Evolutionary conservation across 2,113 vertebrate species (phyloP).

Genomic region (Brachyhypopomus gauderio): DNA sequence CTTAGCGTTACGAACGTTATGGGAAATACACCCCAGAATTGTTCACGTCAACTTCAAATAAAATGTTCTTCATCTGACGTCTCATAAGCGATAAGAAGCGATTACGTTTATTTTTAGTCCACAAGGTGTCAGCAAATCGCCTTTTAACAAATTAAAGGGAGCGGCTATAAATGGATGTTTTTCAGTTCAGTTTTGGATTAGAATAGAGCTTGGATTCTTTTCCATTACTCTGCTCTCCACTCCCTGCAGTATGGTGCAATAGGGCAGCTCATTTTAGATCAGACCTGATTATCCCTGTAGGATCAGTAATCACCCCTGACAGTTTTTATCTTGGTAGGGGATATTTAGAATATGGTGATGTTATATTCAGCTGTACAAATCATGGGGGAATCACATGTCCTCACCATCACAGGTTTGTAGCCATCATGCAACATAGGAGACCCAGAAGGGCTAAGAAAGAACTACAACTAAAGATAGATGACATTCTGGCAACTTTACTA

Average conservation of each 20-base stretch:
- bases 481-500: too few species aligned
- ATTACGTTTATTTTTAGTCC: not conserved
- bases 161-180: not conserved
- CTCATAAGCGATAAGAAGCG: not conserved
- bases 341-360: not conserved
- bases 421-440: not conserved
- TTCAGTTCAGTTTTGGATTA: not conserved
- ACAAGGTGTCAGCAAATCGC: constrained; percentile 11
- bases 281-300: not conserved
- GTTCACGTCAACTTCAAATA: too few species aligned
- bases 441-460: not conserved
- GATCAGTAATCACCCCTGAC: not conserved
- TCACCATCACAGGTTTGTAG: too few species aligned
- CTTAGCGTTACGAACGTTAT: too few species aligned
- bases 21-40: too few species aligned
- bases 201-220: not conserved
- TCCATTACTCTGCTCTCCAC: not conserved
- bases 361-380: not conserved
- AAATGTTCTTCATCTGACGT: not conserved
- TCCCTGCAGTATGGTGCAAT: not conserved
- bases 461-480: not conserved
- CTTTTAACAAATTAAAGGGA: not conserved
- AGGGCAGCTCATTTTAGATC: not conserved
- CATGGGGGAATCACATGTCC: not conserved
- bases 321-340: too few species aligned